A percentile compares a stretch with the other conserved stretches of the same genome.
Evolutionary conservation across 2,888 invertebrate genomes (phyloP).

Genomic region (Adelphocoris suturalis): DNA sequence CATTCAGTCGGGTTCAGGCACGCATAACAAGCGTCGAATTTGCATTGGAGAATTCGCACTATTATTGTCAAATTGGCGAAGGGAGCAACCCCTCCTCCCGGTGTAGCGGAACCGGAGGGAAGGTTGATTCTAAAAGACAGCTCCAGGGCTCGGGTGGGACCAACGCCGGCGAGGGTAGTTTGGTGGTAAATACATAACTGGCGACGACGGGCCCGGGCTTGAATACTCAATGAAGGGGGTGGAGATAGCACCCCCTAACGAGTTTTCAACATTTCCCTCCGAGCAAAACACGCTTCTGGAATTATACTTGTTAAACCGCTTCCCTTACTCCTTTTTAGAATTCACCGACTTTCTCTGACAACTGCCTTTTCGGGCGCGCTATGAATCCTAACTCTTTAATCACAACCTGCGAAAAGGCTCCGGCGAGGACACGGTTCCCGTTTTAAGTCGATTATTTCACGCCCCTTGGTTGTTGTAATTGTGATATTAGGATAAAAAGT

Average conservation of each 20-base stretch:
- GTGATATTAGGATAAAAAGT: conserved; percentile 64
- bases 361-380: conserved; percentile 63
- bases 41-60: conserved; percentile 68
- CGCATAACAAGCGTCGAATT: conserved; percentile 66
- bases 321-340: conserved; percentile 70
- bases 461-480: conserved; percentile 68
- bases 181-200: conserved; percentile 73
- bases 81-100: background rate
- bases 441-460: conserved; percentile 68
- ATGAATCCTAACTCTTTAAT: conserved; percentile 72
- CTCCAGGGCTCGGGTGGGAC: conserved; percentile 44
- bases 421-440: conserved; percentile 58
- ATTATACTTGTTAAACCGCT: conserved; percentile 71
- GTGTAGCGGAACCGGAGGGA: conserved; percentile 43
- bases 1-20: conserved; percentile 52
- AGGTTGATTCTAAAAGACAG: conserved; percentile 68
- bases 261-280: conserved; percentile 73
- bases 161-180: conserved; percentile 64
- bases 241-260: conserved; percentile 67
- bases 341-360: conserved; percentile 65
- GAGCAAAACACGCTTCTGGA: conserved; percentile 72
- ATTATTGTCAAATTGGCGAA: conserved; percentile 70
- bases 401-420: conserved; percentile 64
- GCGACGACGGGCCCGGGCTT: conserved; percentile 65
- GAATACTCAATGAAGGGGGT: conserved; percentile 71